These are phyloP conservation scores for Plusia festucae DNA, from an alignment of 2,888 invertebrate genomes.

Conservation along the genomic window DNA sequence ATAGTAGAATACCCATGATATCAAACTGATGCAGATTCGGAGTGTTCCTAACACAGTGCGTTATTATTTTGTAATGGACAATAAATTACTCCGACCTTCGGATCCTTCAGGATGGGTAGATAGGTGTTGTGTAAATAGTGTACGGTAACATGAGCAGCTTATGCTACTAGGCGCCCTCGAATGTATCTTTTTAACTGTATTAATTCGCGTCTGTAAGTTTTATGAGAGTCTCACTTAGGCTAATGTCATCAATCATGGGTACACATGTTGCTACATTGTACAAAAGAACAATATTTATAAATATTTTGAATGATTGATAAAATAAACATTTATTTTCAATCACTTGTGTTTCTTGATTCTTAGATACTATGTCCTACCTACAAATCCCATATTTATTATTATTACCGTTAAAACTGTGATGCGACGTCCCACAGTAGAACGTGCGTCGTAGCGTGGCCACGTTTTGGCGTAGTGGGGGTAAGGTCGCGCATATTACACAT, in stretches of 20 bases:
- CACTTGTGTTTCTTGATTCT: constrained; percentile 66
- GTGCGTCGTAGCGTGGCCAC: no score
- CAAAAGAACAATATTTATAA: constrained; percentile 88
- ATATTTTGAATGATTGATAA: constrained; percentile 88
- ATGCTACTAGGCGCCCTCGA: constrained; percentile 61
- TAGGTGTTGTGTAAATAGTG: constrained; percentile 71
- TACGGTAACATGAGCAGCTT: constrained; percentile 63
- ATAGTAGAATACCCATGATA: constrained; percentile 77
- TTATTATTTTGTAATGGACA: constrained; percentile 62
- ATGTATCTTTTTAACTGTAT: constrained; percentile 59
- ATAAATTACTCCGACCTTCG: constrained; percentile 64
- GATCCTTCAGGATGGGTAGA: constrained; percentile 61
- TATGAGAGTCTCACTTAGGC: constrained; percentile 75
- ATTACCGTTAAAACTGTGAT: no score
- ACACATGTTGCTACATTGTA: constrained; percentile 85
- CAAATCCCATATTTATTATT: no score
- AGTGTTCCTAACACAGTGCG: constrained; percentile 69
- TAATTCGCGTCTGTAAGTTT: constrained; percentile 68
- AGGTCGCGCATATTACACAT: no score
- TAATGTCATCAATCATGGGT: constrained; percentile 76
- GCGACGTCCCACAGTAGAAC: no score
- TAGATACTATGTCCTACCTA: not conserved
- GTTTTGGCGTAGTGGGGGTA: no score
- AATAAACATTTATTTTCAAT: constrained; percentile 88
- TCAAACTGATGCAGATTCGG: constrained; percentile 72